Evolutionary conservation across 2,113 vertebrate species (phyloP), one percentile per base, ranked within the genome.

Genomic region (Verasper variegatus): DNA sequence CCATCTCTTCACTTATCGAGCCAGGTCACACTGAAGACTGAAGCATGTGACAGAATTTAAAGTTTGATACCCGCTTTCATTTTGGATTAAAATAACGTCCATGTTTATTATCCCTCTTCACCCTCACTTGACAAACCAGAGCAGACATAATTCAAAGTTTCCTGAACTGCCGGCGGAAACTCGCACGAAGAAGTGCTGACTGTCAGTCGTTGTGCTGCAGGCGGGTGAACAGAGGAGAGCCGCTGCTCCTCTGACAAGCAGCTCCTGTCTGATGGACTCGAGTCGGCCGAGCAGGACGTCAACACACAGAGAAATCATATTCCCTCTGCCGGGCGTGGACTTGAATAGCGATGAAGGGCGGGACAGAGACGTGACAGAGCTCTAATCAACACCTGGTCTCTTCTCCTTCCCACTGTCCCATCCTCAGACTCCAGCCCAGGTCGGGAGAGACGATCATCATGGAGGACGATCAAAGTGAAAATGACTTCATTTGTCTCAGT

Each of bases 261-360:
- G 65, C 54, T 73, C 62, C 77, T 61, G 51, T 78, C 76, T 91
- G 77, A 86, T 80, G 69, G 80, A 82, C 80, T 76, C 55, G 80
- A 82, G 78, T 76, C 55, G n/a, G 8, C 37, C 12, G 15, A 42
- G 74, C 68, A 78, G 78, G 52, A 64, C 65, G 58, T 59, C 84
- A 88, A 92, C 88, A 71, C 80, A 58, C 35, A 64, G 71, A 80
- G 72, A 81, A 82, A 77, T 66, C 69, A 10, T 84, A 65, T 78
- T 84, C 70, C 49, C 65, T 71, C 21, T 51, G 47, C 60, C 51
- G 67, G 72, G 65, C 62, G 15, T 77, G 67, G 59, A 70, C 80
- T 80, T 81, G 81, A 81, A 77, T 88, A 83, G 70, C 63, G 78
- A 80, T 71, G 76, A 75, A 81, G 58, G 58, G 60, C 9, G 37